Percentiles rank a stretch among this genome's conserved stretches.
phyloP scores from a whole-genome alignment of 2,113 vertebrate species.

The Anguilla rostrata region DNA sequence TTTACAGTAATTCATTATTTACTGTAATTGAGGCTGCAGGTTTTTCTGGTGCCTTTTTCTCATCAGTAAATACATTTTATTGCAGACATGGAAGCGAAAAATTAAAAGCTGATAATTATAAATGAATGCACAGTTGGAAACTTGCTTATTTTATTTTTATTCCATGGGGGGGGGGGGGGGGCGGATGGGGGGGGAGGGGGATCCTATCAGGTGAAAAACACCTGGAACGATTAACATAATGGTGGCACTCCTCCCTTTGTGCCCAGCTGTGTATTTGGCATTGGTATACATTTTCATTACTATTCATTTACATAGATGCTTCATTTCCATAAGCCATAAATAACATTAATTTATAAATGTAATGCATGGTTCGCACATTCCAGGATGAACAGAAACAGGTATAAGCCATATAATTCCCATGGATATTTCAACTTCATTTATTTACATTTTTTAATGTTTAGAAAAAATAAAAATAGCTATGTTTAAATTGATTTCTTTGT shows the following conservation, averaged over 20 bases:
- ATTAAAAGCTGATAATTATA: background rate
- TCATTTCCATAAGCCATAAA: background rate
- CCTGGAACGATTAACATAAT: background rate
- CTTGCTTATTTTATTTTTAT: background rate
- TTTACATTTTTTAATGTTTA: too few relatives aligned
- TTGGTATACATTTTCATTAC: too few relatives aligned
- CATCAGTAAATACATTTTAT: too few relatives aligned
- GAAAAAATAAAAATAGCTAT: too few relatives aligned
- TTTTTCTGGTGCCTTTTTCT: slow-evolving; percentile 7
- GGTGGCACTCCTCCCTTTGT: background rate
- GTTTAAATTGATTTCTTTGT: too few relatives aligned
- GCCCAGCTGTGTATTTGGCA: background rate
- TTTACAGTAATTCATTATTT: background rate
- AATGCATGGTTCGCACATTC: too few relatives aligned
- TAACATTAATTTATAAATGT: too few relatives aligned
- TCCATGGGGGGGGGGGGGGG: background rate
- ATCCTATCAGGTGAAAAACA: background rate
- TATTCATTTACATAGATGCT: background rate
- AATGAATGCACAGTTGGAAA: background rate
- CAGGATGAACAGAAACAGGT: too few relatives aligned
- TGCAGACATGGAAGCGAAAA: background rate
- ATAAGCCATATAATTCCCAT: too few relatives aligned
- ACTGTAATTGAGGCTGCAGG: slow-evolving; percentile 11
- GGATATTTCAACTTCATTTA: too few relatives aligned
- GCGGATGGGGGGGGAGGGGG: background rate